Evolutionary conservation across 2,888 invertebrate genomes (phyloP).

Genomic region (Disparrhopalites patrizii): DNA sequence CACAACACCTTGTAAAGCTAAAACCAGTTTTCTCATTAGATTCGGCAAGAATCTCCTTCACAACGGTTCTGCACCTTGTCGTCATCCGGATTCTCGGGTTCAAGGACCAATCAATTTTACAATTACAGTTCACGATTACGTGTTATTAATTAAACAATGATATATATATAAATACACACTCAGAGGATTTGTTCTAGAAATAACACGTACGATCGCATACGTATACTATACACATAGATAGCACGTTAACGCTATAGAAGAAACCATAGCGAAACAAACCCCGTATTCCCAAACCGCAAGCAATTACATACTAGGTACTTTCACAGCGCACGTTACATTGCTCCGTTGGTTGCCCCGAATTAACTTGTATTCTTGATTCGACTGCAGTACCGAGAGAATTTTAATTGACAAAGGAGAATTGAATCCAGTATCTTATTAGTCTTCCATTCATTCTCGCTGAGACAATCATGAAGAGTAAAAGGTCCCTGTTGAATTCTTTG

Average conservation of each 20-base stretch:
- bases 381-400: conserved; percentile 39
- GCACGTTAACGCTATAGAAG: background rate
- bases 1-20: too few relatives aligned
- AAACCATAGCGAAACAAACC: background rate
- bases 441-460: conserved; percentile 42
- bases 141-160: too few relatives aligned
- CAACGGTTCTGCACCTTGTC: too few relatives aligned
- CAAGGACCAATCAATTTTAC: too few relatives aligned
- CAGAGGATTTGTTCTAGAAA: too few relatives aligned
- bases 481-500: conserved; percentile 46
- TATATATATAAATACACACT: too few relatives aligned
- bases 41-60: too few relatives aligned
- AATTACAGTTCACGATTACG: too few relatives aligned
- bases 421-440: conserved; percentile 39
- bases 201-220: background rate
- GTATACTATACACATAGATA: background rate
- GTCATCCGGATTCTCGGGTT: too few relatives aligned
- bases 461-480: conserved; percentile 43
- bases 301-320: background rate
- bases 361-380: conserved; percentile 6
- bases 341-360: too few relatives aligned
- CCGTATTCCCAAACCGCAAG: background rate
- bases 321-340: too few relatives aligned
- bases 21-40: too few relatives aligned
- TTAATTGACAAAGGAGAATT: conserved; percentile 41